Evolutionary conservation across 1,140 invertebrate genomes (phyloP).

Genomic region (Luehdorfia chinensis): DNA sequence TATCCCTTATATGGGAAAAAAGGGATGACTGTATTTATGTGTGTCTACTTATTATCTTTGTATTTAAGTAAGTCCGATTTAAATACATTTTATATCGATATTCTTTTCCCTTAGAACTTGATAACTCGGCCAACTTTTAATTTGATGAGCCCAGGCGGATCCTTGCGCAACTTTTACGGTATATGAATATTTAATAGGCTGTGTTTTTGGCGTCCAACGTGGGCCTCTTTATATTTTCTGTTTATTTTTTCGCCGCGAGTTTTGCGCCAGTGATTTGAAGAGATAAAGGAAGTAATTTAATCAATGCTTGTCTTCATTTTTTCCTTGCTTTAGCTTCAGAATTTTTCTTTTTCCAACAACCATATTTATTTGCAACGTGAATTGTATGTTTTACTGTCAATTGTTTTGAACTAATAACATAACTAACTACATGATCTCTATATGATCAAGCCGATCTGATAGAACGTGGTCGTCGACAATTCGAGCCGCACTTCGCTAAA

Average conservation of each 20-base stretch:
- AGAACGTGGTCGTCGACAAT: too few species aligned
- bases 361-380: too few species aligned
- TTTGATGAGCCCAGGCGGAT: slow-evolving; percentile 48
- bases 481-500: too few species aligned
- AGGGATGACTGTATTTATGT: too few species aligned
- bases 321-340: neutral
- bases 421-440: too few species aligned
- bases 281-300: slow-evolving; percentile 53
- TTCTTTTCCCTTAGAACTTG: slow-evolving; percentile 22
- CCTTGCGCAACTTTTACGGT: slow-evolving; percentile 46
- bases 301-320: slow-evolving; percentile 36
- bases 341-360: too few species aligned
- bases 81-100: slow-evolving; percentile 19
- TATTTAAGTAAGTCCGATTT: too few species aligned
- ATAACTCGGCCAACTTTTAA: slow-evolving; percentile 49
- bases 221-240: slow-evolving; percentile 38
- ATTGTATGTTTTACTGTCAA: too few species aligned
- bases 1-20: too few species aligned
- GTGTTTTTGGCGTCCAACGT: slow-evolving; percentile 44
- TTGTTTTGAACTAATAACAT: too few species aligned
- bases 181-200: slow-evolving; percentile 52
- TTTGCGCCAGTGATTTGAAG: slow-evolving; percentile 47
- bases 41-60: too few species aligned
- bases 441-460: too few species aligned
- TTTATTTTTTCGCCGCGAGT: slow-evolving; percentile 37